phyloP scores from a whole-genome alignment of 2,888 invertebrate genomes.

The Diabrotica balteata region DNA sequence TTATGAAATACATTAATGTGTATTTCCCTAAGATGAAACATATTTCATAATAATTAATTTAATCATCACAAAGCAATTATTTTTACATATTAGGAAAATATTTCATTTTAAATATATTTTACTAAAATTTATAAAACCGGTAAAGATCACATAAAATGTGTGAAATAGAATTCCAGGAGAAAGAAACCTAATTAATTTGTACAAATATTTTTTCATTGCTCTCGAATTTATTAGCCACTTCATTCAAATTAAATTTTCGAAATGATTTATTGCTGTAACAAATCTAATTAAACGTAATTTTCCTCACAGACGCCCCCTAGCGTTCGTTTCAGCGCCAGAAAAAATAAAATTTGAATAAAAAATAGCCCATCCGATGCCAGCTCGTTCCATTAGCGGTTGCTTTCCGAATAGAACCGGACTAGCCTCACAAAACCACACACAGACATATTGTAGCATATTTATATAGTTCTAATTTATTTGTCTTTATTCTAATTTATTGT shows the following conservation, averaged over 20 bases:
- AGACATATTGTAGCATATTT: no score
- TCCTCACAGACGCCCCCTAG: constrained; percentile 24
- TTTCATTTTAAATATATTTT: no score
- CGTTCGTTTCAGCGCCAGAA: constrained; percentile 26
- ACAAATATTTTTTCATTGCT: constrained; percentile 6
- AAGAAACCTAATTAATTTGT: constrained; percentile 10
- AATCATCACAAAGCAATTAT: no score
- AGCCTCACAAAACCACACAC: not conserved
- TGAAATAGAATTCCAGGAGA: no score
- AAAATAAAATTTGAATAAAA: constrained; percentile 31
- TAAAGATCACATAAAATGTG: no score
- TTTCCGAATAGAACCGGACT: constrained; percentile 6
- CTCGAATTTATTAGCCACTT: constrained; percentile 1
- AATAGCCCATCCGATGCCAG: constrained; percentile 27
- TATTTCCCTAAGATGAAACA: no score
- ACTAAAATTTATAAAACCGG: no score
- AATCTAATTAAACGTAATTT: constrained; percentile 31
- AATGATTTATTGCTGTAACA: constrained; percentile 26
- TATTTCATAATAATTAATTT: no score
- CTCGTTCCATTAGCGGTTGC: constrained; percentile 31
- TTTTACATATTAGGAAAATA: no score
- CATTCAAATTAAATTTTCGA: constrained; percentile 18
- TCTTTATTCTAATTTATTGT: no score
- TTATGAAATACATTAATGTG: no score
- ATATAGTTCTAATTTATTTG: no score